Base-by-base conservation (phyloP, 2,113 vertebrate genomes). In the Hiodon alosoides region DNA sequence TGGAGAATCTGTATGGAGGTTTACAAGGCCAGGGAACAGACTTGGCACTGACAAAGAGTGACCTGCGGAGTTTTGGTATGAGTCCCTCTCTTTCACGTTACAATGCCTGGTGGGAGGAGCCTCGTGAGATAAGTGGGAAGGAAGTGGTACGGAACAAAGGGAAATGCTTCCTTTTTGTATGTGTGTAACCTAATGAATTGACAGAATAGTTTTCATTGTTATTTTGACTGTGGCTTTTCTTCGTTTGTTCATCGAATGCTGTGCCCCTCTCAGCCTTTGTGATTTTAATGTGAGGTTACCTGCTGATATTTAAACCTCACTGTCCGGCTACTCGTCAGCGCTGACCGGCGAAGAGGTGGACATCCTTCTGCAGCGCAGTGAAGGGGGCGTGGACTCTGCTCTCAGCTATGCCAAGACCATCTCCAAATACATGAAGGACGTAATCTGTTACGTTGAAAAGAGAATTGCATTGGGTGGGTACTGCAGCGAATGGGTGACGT, bases 351-450 rank as follows among this genome's bases (percentile, higher is more conserved):
- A 97, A 80, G 94, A 94, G 10, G 96, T 96, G 83, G 95, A 98
- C 0, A 85, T 95, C 75, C 88, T 95, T 64, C 90, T 99, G 13
- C 97, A 99, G 90, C 93, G 85, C 75, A 96, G 94, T 0, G 96
- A 99, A 75, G 96, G 96, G 0, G 96, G 97, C 0, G 93, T 98
- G n/a, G 94, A 96, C 0, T 94, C 91, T 0, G 96, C 96, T 0
- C 90, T 99, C 51, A 87, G 91, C 54, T 99, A 98, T 0, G 87
- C 96, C 78, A 99, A 99, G 83, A 92, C 81, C 79, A 93, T 98
- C 83, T 93, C 96, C 79, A 99, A 95, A 80, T 98, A 98, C 89
- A 93, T 98, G 90, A 99, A 98, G 85, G 96, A 98, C 81, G 88
- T 99, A 73, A 94, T 93, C 0, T 81, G 69, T 54, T 99, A 97